A percentile compares a stretch with the other conserved stretches of the same genome.
phyloP scores from a whole-genome alignment of 2,797 vertebrate genomes.

The Sebastes taczanowskii region DNA sequence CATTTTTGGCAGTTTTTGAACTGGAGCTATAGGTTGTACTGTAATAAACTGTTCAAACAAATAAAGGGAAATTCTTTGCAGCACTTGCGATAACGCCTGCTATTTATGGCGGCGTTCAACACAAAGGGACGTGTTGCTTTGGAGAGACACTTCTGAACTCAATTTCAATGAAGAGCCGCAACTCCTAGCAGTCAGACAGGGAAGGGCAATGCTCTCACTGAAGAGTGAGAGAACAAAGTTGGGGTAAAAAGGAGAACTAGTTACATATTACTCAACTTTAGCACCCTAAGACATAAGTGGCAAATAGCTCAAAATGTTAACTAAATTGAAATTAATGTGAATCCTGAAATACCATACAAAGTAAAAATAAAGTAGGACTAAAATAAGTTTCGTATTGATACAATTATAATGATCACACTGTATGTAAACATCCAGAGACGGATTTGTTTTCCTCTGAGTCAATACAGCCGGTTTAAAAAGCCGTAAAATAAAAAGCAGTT shows the following conservation, averaged over 20 bases:
- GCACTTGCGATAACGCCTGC: background rate
- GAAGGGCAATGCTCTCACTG: background rate
- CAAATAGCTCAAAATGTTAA: background rate
- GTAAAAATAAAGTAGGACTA: background rate
- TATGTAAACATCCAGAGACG: constrained; percentile 8
- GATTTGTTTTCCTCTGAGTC: background rate
- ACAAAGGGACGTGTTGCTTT: constrained; percentile 6
- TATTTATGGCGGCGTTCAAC: background rate
- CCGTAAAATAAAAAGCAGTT: constrained; percentile 40
- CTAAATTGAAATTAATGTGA: background rate
- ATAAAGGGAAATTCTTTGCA: constrained; percentile 6
- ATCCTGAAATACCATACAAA: background rate
- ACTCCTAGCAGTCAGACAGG: background rate
- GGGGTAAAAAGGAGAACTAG: background rate
- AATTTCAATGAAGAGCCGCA: background rate
- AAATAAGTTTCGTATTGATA: constrained; percentile 20
- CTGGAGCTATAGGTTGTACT: background rate
- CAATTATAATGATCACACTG: background rate
- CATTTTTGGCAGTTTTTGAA: background rate
- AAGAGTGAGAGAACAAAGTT: background rate
- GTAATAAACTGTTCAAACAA: constrained; percentile 4
- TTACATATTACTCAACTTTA: background rate
- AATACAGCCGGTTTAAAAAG: constrained; percentile 34
- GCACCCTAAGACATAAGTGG: background rate
- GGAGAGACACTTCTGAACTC: constrained; percentile 9